Conservation (phyloP, 2,888 invertebrate genomes). For the Corythucha ciliata region DNA sequence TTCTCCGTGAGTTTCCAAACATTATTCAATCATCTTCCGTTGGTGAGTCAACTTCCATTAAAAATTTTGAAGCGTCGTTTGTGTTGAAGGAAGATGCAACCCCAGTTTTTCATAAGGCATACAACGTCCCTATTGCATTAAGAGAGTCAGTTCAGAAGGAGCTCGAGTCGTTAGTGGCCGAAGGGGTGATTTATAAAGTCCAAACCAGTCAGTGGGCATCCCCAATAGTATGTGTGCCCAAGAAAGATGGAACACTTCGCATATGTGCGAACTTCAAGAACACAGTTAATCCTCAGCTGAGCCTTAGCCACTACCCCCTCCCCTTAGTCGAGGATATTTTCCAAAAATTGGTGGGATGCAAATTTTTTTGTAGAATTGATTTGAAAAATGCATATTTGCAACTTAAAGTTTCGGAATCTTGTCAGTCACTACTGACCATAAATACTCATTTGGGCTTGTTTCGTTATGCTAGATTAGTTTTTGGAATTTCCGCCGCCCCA, state of each 20-base stretch:
- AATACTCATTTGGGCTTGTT: conserved; percentile 12
- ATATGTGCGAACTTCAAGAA: conserved; percentile 2
- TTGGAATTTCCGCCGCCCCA: conserved; percentile 6
- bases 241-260: conserved; percentile 17
- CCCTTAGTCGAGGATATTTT: conserved; percentile 21
- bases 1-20: no score
- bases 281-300: conserved; percentile 15
- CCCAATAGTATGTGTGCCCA: conserved; percentile 1
- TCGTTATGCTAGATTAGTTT: neutral
- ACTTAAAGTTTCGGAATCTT: neutral
- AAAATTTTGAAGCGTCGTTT: conserved; percentile 15
- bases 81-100: conserved; percentile 22
- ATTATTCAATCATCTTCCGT: no score
- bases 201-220: conserved; percentile 22
- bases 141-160: conserved; percentile 17
- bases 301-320: conserved; percentile 21
- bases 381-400: conserved; percentile 4
- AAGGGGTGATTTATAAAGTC: conserved; percentile 21
- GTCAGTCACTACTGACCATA: neutral
- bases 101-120: conserved; percentile 24
- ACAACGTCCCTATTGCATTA: conserved; percentile 19
- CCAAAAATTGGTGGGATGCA: conserved; percentile 8
- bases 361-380: conserved; percentile 11
- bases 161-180: conserved; percentile 14
- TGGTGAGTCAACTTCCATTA: no score